Percentiles rank a stretch among this genome's conserved stretches.
Conservation (phyloP, 2,888 invertebrate genomes). For the Plagiodera versicolora region DNA sequence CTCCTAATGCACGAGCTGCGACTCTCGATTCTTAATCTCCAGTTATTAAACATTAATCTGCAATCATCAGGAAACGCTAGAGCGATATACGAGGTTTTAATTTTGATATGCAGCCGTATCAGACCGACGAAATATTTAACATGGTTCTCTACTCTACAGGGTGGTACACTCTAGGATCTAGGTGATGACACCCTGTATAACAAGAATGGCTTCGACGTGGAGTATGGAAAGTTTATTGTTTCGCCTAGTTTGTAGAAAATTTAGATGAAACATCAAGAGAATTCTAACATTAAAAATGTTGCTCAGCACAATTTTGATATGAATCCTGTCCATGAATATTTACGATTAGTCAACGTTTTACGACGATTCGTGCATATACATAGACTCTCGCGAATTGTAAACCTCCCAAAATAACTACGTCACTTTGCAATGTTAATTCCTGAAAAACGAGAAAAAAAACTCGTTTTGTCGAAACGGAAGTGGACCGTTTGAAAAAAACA, state of each 20-base stretch:
- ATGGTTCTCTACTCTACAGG: neutral
- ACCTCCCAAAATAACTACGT: slow-evolving; percentile 36
- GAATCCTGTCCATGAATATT: neutral
- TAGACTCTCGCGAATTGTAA: slow-evolving; percentile 6
- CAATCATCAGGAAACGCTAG: slow-evolving; percentile 41
- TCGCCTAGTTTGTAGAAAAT: too few species aligned
- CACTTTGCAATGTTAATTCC: slow-evolving; percentile 44
- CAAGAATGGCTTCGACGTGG: too few species aligned
- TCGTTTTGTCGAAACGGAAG: slow-evolving; percentile 37
- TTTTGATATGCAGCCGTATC: slow-evolving; percentile 1
- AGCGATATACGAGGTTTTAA: slow-evolving; percentile 27
- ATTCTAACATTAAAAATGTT: too few species aligned
- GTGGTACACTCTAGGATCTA: neutral
- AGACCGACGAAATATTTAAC: neutral
- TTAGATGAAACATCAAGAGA: too few species aligned
- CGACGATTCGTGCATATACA: slow-evolving; percentile 16
- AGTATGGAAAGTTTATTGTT: too few species aligned
- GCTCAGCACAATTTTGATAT: too few species aligned
- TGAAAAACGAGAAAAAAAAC: slow-evolving; percentile 35
- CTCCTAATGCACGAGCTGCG: slow-evolving; percentile 16
- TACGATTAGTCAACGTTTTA: neutral
- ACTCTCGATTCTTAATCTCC: slow-evolving; percentile 38
- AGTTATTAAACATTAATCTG: slow-evolving; percentile 47
- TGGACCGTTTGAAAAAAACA: slow-evolving; percentile 45
- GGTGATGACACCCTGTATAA: too few species aligned